Evolutionary conservation across 2,888 invertebrate species (phyloP).

Genomic region (Euzetes globulus): DNA sequence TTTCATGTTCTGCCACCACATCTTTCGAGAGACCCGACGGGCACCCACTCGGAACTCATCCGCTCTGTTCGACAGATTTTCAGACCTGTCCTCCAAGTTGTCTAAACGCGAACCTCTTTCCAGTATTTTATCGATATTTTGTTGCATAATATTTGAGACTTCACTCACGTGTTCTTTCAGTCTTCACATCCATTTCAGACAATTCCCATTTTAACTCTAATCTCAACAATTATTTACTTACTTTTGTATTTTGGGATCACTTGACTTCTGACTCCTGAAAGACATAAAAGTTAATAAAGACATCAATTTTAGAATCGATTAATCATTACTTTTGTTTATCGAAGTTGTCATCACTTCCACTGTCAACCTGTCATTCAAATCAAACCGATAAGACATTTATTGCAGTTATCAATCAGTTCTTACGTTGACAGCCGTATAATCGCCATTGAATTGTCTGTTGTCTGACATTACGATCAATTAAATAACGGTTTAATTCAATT

Average conservation of each 20-base stretch:
- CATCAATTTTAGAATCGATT: neutral
- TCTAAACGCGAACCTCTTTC: constrained; percentile 38
- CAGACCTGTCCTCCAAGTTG: constrained; percentile 38
- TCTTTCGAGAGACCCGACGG: constrained; percentile 36
- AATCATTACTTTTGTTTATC: neutral
- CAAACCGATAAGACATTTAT: neutral
- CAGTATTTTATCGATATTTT: constrained; percentile 39
- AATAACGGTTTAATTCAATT: neutral
- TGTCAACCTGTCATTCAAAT: constrained; percentile 9
- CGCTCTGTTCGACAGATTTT: constrained; percentile 35
- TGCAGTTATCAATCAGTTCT: neutral
- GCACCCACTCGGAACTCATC: constrained; percentile 38
- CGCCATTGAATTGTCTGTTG: constrained; percentile 13
- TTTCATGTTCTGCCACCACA: constrained; percentile 40
- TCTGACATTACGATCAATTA: neutral
- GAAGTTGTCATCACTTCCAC: neutral
- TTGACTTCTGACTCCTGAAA: constrained; percentile 1
- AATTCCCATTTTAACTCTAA: neutral
- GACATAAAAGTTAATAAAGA: neutral
- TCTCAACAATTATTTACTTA: constrained; percentile 17
- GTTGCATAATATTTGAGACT: constrained; percentile 38
- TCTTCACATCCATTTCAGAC: neutral
- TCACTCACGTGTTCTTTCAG: constrained; percentile 35
- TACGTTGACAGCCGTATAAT: constrained; percentile 30
- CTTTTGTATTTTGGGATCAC: constrained; percentile 32